Percentiles rank a stretch among this genome's conserved stretches.
These are phyloP conservation scores for Copsychus sechellarum DNA, from an alignment of 2,113 vertebrate genomes.

Conservation along the genomic window DNA sequence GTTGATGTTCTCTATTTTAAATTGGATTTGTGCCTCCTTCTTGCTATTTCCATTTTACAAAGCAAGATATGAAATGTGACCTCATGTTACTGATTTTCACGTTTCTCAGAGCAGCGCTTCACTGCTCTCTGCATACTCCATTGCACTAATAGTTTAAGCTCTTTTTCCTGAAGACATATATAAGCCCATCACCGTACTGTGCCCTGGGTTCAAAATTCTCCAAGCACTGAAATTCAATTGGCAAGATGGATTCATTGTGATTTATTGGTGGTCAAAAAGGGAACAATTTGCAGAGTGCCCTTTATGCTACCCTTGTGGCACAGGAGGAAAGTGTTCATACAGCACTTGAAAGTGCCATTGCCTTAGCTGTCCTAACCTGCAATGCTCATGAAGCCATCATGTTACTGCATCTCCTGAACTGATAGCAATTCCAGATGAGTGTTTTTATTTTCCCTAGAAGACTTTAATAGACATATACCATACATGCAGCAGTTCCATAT, in stretches of 20 bases:
- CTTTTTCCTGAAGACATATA: not conserved
- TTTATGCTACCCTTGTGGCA: not conserved
- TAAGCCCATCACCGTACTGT: not conserved
- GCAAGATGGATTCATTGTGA: not conserved
- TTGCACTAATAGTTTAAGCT: conserved; percentile 25
- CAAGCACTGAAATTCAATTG: not conserved
- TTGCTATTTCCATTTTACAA: not conserved
- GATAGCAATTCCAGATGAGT: not conserved
- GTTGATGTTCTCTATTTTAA: not conserved
- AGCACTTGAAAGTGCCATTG: not conserved
- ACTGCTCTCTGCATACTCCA: not conserved
- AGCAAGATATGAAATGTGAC: conserved; percentile 8
- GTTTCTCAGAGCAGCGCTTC: not conserved
- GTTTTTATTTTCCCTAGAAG: not conserved
- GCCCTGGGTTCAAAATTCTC: not conserved
- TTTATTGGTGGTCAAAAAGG: not conserved
- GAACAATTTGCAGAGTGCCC: not conserved
- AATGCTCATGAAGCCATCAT: not conserved
- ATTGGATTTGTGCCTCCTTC: not conserved
- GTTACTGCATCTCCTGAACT: not conserved
- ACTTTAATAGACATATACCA: not conserved
- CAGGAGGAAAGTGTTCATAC: not conserved
- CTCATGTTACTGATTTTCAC: not conserved
- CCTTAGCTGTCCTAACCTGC: not conserved
- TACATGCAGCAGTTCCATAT: rapidly evolving